These are phyloP conservation scores for Pseudachorutes palmiensis DNA, from an alignment of 1,140 invertebrate genomes.

Conservation along the genomic window DNA sequence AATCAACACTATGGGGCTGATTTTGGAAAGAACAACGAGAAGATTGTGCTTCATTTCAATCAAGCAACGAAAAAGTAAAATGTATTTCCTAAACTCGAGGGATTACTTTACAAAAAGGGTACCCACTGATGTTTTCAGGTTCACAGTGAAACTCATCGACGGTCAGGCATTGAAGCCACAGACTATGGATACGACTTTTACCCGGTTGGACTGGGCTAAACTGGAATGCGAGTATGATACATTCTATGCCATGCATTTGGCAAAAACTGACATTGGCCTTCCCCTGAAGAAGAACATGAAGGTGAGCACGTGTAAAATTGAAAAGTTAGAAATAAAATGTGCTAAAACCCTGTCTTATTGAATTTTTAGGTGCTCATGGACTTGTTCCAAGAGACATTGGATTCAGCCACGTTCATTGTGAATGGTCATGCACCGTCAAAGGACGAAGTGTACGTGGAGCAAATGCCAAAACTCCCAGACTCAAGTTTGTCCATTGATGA, in stretches of 20 bases:
- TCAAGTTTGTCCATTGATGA: conserved; percentile 1
- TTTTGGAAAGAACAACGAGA: conserved; percentile 44
- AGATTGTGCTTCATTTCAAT: conserved; percentile 49
- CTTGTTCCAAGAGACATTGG: conserved; percentile 27
- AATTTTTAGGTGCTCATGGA: conserved; percentile 26
- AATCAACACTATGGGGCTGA: conserved; percentile 46
- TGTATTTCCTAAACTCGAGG: conserved; percentile 4
- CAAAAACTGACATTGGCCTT: conserved; percentile 19
- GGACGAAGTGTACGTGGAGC: conserved; percentile 15
- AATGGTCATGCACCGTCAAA: conserved; percentile 22
- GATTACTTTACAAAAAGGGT: neutral
- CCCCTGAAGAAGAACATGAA: conserved; percentile 33
- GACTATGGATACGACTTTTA: conserved; percentile 48
- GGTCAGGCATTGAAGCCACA: conserved; percentile 46
- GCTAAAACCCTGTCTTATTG: neutral
- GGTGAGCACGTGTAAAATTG: neutral
- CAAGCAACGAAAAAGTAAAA: conserved; percentile 45
- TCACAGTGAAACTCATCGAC: conserved; percentile 40
- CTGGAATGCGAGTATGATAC: conserved; percentile 36
- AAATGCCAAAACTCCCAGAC: neutral
- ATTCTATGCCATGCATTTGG: conserved; percentile 27
- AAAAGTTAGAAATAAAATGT: neutral
- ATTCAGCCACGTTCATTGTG: conserved; percentile 24
- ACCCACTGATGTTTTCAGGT: conserved; percentile 15
- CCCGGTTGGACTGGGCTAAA: conserved; percentile 23